Evolutionary conservation across 2,888 invertebrate species (phyloP).

Genomic region (Sisyra nigra): DNA sequence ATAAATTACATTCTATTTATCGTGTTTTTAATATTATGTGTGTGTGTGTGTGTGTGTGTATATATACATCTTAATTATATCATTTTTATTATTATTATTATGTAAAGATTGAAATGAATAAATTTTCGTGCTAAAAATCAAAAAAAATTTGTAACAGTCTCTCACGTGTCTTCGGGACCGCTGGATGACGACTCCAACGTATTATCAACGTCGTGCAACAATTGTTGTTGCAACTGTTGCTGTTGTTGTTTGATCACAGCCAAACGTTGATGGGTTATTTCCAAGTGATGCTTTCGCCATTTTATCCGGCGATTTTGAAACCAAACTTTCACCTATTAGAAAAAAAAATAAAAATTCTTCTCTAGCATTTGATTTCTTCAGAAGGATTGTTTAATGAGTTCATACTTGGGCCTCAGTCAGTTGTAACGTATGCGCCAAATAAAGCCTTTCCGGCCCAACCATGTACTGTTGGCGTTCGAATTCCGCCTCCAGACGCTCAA

Average conservation of each 20-base stretch:
- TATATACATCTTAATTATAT: too few relatives aligned
- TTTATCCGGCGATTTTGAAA: slow-evolving; percentile 89
- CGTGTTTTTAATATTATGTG: too few relatives aligned
- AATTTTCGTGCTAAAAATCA: too few relatives aligned
- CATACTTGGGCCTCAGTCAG: slow-evolving; percentile 77
- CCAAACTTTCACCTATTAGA: slow-evolving; percentile 66
- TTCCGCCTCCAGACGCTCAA: slow-evolving; percentile 85
- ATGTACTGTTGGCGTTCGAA: slow-evolving; percentile 95
- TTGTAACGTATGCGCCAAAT: slow-evolving; percentile 74
- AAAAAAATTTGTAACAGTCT: neutral
- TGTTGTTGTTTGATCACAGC: slow-evolving; percentile 38
- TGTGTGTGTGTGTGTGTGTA: too few relatives aligned
- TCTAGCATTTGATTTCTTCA: slow-evolving; percentile 10
- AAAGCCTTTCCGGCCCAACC: slow-evolving; percentile 90
- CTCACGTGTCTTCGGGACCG: slow-evolving; percentile 26
- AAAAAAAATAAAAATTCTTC: slow-evolving; percentile 3
- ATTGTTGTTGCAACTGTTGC: slow-evolving; percentile 24
- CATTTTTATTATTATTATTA: too few relatives aligned
- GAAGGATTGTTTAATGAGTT: slow-evolving; percentile 17
- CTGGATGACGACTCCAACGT: slow-evolving; percentile 27
- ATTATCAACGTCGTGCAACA: slow-evolving; percentile 24
- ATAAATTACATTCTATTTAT: too few relatives aligned
- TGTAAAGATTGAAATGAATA: too few relatives aligned
- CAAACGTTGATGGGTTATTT: slow-evolving; percentile 75
- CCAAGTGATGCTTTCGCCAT: slow-evolving; percentile 90